Evolutionary conservation across 2,113 vertebrate genomes (phyloP).

Genomic region (Octodon degus): DNA sequence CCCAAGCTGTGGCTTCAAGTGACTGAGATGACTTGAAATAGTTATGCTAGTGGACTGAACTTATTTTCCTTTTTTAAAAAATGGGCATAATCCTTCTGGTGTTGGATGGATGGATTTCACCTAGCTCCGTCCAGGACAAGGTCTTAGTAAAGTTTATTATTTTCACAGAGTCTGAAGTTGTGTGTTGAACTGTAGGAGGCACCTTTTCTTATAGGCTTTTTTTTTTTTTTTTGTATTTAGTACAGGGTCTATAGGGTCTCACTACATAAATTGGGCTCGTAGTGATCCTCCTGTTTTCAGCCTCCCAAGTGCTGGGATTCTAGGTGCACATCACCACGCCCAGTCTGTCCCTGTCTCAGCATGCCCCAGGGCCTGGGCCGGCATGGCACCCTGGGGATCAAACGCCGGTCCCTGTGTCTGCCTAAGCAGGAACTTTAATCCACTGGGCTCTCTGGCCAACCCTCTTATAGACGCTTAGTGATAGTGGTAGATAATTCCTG

Average conservation of each 20-base stretch:
- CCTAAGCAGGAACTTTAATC: too few relatives aligned
- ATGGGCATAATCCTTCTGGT: neutral
- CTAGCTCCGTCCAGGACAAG: neutral
- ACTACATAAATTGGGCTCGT: too few relatives aligned
- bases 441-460: too few relatives aligned
- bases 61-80: slow-evolving; percentile 13
- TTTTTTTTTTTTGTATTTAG: too few relatives aligned
- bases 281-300: too few relatives aligned
- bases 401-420: too few relatives aligned
- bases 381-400: too few relatives aligned
- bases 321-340: too few relatives aligned
- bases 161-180: neutral
- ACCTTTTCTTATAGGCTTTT: neutral
- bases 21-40: neutral
- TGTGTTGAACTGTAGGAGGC: neutral
- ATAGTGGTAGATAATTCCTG: neutral
- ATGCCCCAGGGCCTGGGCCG: too few relatives aligned
- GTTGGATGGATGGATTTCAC: neutral
- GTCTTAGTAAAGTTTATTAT: neutral
- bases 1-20: neutral
- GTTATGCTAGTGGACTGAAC: neutral
- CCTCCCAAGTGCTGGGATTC: too few relatives aligned
- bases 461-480: neutral
- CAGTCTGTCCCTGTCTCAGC: too few relatives aligned
- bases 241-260: too few relatives aligned